Evolutionary conservation across 2,888 invertebrate species (phyloP).

Genomic region (Rhagium mordax): DNA sequence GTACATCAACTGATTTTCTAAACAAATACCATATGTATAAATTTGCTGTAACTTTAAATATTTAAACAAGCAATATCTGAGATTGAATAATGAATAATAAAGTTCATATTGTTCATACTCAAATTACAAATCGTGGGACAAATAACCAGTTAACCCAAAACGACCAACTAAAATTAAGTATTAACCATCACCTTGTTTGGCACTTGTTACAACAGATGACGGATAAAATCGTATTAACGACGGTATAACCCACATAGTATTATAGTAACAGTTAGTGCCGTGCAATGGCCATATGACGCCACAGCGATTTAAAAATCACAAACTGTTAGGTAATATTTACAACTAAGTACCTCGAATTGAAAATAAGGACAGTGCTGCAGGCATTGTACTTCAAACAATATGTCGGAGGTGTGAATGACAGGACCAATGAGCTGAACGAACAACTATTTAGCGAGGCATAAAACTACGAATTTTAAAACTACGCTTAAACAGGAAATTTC

Average conservation of each 20-base stretch:
- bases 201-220: neutral
- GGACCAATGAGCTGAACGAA: no score
- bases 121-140: neutral
- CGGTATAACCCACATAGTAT: neutral
- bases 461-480: no score
- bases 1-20: no score
- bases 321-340: constrained; percentile 6
- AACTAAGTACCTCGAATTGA: neutral
- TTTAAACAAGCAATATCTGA: no score
- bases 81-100: no score
- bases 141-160: neutral
- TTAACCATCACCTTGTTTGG: neutral
- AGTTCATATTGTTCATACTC: no score
- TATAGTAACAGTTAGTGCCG: neutral
- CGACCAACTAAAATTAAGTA: neutral
- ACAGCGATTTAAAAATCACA: neutral
- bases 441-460: no score
- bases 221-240: neutral
- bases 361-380: neutral
- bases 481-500: no score
- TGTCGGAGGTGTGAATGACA: no score
- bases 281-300: constrained; percentile 1
- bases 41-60: no score
- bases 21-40: no score
- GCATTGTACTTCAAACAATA: neutral